Conservation (phyloP, 2,113 vertebrate species). For the Etheostoma cragini region DNA sequence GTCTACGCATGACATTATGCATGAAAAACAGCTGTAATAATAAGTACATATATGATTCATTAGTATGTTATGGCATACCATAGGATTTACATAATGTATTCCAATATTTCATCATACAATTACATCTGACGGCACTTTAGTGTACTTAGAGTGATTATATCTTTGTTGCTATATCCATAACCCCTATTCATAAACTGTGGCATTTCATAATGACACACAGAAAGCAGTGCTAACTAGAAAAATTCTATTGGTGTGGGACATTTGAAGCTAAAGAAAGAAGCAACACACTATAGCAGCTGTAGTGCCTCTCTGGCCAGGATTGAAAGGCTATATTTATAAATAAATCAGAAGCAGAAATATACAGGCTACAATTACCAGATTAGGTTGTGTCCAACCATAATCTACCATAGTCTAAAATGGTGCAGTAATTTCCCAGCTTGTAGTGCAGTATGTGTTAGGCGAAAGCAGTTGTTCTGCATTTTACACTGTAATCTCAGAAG, state of each 20-base stretch:
- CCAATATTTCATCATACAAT: not conserved
- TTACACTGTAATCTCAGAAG: not conserved
- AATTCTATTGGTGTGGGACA: not conserved
- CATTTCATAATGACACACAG: conserved; percentile 6
- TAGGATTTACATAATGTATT: conserved; percentile 9
- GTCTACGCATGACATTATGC: not conserved
- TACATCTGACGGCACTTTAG: not conserved
- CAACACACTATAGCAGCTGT: not conserved
- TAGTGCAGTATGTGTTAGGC: not conserved
- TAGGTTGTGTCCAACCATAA: conserved; percentile 38
- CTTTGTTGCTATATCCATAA: not conserved
- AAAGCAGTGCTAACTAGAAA: not conserved
- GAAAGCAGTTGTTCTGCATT: not conserved
- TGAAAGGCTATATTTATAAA: conserved; percentile 20
- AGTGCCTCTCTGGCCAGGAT: not conserved
- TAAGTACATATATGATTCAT: not conserved
- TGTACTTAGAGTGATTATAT: not conserved
- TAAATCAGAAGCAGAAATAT: conserved; percentile 45
- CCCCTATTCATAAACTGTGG: not conserved
- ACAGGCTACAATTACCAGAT: conserved; percentile 54
- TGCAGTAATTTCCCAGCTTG: conserved; percentile 25
- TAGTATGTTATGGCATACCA: not conserved
- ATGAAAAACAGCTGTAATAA: not conserved
- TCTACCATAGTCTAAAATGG: not conserved
- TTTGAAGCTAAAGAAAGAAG: not conserved